Base-by-base conservation (phyloP, 1,140 invertebrate species). In the Heliconius hewitsoni region DNA sequence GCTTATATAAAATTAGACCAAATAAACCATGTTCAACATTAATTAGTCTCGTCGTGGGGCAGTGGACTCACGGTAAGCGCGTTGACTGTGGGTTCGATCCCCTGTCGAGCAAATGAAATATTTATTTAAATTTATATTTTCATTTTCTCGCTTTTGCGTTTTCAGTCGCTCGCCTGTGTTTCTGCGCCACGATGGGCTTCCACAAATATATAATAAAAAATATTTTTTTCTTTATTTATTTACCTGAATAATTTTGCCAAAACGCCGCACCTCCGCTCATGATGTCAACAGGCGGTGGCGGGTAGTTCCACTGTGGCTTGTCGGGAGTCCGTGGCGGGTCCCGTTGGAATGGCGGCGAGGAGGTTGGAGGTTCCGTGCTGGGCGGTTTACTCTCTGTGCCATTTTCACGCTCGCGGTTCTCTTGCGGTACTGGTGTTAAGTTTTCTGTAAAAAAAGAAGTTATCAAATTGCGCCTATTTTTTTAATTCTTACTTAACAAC, bases 221-320 rank as follows among this genome's bases (percentile, higher is more conserved):
- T 2, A 5, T 34, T 34, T 34, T 3, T 42, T 3, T 42, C 8
- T 42, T 42, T 3, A 57, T 57, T 23, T 19, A 57, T 9, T 95
- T 88, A 98, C 97, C 97, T 90, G 97, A 97, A 94, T 98, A 98
- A 91, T 97, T 98, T 92, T 98, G 97, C 97, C 97, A 98, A 92
- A 98, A 98, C 50, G 97, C 96, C 30, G 97, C 97, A 3, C 97
- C 96, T 77, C 96, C 96, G 84, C 96, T 96, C 94, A 97, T 97
- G 85, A 97, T 96, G 88, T 97, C 96, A 82, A 97, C 96, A 55
- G 97, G 95, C 74, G 97, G 97, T n/a, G 96, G 96, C 55, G 95
- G 95, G 93, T 97, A 97, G 84, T 96, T 96, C 97, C 97, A 97
- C 42, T 95, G 95, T 3, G 91, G 91, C 82, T 96, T 96, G 91